Base-by-base conservation (phyloP, 2,797 vertebrate genomes). In the Hippocampus kuda region DNA sequence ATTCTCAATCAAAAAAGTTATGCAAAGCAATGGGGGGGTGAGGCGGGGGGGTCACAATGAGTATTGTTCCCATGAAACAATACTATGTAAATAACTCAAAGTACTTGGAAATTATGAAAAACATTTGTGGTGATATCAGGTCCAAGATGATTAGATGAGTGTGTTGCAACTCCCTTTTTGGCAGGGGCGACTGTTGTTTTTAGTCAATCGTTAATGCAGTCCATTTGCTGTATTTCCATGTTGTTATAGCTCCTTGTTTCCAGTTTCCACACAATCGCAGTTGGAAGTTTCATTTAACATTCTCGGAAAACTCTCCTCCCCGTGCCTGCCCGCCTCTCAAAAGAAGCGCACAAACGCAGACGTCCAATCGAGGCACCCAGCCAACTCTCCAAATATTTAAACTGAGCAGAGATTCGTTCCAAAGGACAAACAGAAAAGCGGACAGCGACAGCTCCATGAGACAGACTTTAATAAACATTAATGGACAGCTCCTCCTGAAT, bases 301-400 rank as follows among this genome's bases (percentile, higher is more conserved):
- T 67, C 27, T 26, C 7, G 4, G 64, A 67, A 79, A 26, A 44
- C 30, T 27, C 53, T 51, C 2, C 53, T 51, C 2, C 44, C 62
- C 13, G 27, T 60, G 46, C 12, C 5, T 11, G 20, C 41, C 63
- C 13, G 3, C 54, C 34, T 67, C 34, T 44, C 11, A n/a, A 46
- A 48, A 30, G 70, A 34, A 67, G 69, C 63, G 69, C 53, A 57
- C 63, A 68, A 54, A 66, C 56, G 68, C 57, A 66, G 4, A 41
- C 53, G 57, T 61, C 30, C 59, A 38, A 61, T 61, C 46, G 1
- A 79, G 79, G 77, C 80, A 30, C 67, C 15, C 41, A n/a, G 82
- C 79, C 80, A 81, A 76, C 24, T 48, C 53, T 82, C 69, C 81
- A 89, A 86, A 87, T 84, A 89, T 89, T 86, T 87, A 77, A 85